Percentiles rank a stretch among this genome's conserved stretches.
Evolutionary conservation across 1,140 invertebrate species (phyloP).

Genomic region (Dreissena polymorpha): DNA sequence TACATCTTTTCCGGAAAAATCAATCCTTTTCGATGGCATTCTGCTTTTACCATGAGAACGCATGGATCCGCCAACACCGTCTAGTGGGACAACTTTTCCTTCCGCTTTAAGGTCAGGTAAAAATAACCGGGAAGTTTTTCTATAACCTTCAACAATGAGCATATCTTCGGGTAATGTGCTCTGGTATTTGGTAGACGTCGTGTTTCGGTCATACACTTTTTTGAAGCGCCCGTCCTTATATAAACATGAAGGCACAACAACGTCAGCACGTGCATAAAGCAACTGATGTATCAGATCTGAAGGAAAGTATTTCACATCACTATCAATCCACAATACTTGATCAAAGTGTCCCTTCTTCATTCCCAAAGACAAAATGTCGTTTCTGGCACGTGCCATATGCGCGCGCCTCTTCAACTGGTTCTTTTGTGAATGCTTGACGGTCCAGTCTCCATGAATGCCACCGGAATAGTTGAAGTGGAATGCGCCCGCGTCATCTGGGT

Average conservation of each 20-base stretch:
- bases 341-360: slow-evolving; percentile 62
- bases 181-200: slow-evolving; percentile 65
- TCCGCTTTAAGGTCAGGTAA: slow-evolving; percentile 71
- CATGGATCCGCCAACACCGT: slow-evolving; percentile 77
- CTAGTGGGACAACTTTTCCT: slow-evolving; percentile 71
- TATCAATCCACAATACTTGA: slow-evolving; percentile 76
- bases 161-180: slow-evolving; percentile 54
- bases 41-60: slow-evolving; percentile 66
- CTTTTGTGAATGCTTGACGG: slow-evolving; percentile 57
- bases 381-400: slow-evolving; percentile 73
- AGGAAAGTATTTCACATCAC: slow-evolving; percentile 70
- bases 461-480: slow-evolving; percentile 66
- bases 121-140: slow-evolving; percentile 63
- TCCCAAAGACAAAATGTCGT: slow-evolving; percentile 63
- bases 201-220: slow-evolving; percentile 74
- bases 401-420: slow-evolving; percentile 65
- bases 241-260: slow-evolving; percentile 71
- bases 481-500: slow-evolving; percentile 54
- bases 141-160: slow-evolving; percentile 75
- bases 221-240: slow-evolving; percentile 56
- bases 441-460: slow-evolving; percentile 63
- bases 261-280: slow-evolving; percentile 68
- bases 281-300: slow-evolving; percentile 72
- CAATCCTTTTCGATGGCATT: slow-evolving; percentile 71
- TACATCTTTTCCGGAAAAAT: slow-evolving; percentile 71